Base-by-base conservation (phyloP, 1,140 invertebrate genomes). In the Apis laboriosa region DNA sequence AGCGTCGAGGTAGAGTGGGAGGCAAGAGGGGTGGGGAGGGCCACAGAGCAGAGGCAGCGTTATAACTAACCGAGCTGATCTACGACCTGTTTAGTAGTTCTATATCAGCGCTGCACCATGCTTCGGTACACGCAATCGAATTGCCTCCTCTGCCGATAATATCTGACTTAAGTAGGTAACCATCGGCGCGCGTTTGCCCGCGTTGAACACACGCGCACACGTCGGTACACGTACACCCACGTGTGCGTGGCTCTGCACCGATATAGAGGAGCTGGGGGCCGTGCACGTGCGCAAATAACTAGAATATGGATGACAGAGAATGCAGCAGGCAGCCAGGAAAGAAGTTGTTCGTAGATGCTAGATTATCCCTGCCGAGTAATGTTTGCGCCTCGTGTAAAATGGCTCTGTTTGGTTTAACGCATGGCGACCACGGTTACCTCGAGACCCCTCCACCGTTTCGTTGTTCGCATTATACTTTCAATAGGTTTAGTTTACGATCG, bases 71-170 rank as follows among this genome's bases (percentile, higher is more conserved):
- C 90, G 51, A 66, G 80, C 91, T 94, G 93, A 94, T 94, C 90
- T 94, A 94, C 92, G 92, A 92, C 91, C 93, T 94, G 93, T 94
- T 94, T 94, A 94, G 92, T 93, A 92, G 92, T 94, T 94, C 92
- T 93, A 93, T 93, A 93, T 93, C 93, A 94, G 92, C 92, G 90
- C 86, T 86, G 85, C 85, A 88, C 86, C 84, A 85, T 92, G 88
- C 86, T 90, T 91, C 89, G 91, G 92, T 92, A 92, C 89, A 85
- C 88, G 79, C 89, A 67, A 85, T 87, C 89, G 89, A 89, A 89
- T 88, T 86, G 84, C 85, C 84, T 88, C 86, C 84, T 80, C 81
- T 86, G 83, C 82, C 79, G 87, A 89, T 90, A 90, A 88, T 90
- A 86, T 87, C 90, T 85, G 80, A 89, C 87, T 89, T 90, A 90